These are phyloP conservation scores for Lamellibrachia satsuma DNA, from an alignment of 2,888 invertebrate species.

Conservation along the genomic window DNA sequence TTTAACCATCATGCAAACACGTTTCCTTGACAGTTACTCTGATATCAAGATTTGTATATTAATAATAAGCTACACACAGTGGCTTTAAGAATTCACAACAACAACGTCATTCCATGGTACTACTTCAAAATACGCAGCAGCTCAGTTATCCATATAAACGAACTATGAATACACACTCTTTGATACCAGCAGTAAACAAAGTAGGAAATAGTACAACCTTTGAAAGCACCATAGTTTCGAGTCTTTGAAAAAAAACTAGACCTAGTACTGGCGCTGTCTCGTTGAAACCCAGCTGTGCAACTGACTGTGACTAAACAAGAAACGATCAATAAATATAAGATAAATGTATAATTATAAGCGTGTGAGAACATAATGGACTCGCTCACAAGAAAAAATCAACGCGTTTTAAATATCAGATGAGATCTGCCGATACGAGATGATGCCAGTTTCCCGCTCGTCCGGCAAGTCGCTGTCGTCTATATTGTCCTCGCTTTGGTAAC, in stretches of 20 bases:
- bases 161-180: neutral
- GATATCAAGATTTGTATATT: neutral
- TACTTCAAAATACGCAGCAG: conserved; percentile 12
- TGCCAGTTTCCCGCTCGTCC: neutral
- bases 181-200: conserved; percentile 13
- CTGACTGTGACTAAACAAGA: neutral
- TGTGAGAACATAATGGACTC: neutral
- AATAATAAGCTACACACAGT: neutral
- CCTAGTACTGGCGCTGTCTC: neutral
- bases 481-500: conserved; percentile 41
- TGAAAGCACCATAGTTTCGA: conserved; percentile 10
- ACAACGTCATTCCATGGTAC: neutral
- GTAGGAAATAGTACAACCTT: neutral
- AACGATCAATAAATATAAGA: neutral
- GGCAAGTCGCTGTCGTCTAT: conserved; percentile 32
- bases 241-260: neutral
- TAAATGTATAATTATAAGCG: neutral
- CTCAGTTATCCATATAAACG: neutral
- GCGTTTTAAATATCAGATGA: neutral
- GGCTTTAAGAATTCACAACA: neutral
- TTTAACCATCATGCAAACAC: neutral
- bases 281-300: neutral
- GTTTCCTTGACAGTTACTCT: neutral
- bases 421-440: neutral
- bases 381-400: neutral